phyloP scores from a whole-genome alignment of 2,113 vertebrate genomes.

The Hippocampus zosterae region DNA sequence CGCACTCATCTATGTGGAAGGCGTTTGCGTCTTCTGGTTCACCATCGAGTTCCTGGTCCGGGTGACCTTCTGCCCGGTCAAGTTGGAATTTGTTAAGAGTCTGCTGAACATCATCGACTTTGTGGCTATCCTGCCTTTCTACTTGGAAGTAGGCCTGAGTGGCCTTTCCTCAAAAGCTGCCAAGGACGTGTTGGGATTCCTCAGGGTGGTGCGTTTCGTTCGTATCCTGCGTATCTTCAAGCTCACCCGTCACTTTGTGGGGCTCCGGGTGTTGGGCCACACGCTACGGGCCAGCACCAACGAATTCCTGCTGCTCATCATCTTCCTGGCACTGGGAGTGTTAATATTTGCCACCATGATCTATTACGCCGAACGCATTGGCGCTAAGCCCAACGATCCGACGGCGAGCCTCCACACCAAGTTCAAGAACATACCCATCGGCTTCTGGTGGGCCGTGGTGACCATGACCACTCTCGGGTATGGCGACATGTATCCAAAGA shows the following conservation, averaged over 20 bases:
- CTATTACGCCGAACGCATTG: slow-evolving; percentile 95
- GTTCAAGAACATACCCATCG: slow-evolving; percentile 98
- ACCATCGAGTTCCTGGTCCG: slow-evolving; percentile 97
- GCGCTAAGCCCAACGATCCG: slow-evolving; percentile 88
- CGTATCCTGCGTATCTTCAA: slow-evolving; percentile 98
- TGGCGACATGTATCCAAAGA: slow-evolving; percentile 95
- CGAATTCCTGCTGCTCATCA: slow-evolving; percentile 95
- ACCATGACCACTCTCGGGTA: slow-evolving; percentile 98
- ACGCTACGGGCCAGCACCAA: slow-evolving; percentile 94
- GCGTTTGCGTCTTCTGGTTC: slow-evolving; percentile 97
- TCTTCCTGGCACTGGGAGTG: slow-evolving; percentile 93
- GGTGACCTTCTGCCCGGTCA: slow-evolving; percentile 91
- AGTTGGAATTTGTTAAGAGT: slow-evolving; percentile 95
- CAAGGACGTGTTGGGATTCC: slow-evolving; percentile 95
- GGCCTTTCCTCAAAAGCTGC: slow-evolving; percentile 97
- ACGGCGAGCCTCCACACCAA: slow-evolving; percentile 88
- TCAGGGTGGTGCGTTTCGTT: slow-evolving; percentile 96
- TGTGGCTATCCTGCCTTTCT: slow-evolving; percentile 95
- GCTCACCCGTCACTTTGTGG: slow-evolving; percentile 95
- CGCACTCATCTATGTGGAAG: slow-evolving; percentile 91
- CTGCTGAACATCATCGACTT: slow-evolving; percentile 98
- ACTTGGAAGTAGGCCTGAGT: slow-evolving; percentile 92
- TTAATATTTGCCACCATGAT: slow-evolving; percentile 99
- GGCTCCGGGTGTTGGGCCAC: slow-evolving; percentile 91
- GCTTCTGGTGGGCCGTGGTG: slow-evolving; percentile 99